Conservation (phyloP, 1,140 invertebrate species). For the Cephus cinctus region DNA sequence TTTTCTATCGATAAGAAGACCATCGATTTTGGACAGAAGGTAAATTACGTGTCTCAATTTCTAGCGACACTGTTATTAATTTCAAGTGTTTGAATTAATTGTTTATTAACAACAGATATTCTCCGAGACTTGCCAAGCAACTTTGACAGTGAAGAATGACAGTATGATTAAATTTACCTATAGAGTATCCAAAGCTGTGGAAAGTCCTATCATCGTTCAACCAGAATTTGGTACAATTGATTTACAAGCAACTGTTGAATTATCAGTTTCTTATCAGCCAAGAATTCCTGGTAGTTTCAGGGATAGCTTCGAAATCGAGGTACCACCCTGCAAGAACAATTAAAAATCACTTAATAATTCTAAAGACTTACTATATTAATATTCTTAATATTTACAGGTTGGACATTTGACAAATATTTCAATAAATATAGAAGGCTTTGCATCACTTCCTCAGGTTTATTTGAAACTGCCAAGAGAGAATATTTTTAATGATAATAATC, state of each 20-base stretch:
- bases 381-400: constrained; percentile 27
- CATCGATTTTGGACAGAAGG: constrained; percentile 49
- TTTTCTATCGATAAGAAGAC: constrained; percentile 37
- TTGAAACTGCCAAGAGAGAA: constrained; percentile 29
- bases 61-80: background rate
- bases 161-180: constrained; percentile 8
- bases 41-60: constrained; percentile 16
- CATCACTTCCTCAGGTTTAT: constrained; percentile 46
- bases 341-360: no score
- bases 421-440: constrained; percentile 41
- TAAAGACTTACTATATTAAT: background rate
- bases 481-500: constrained; percentile 20
- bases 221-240: constrained; percentile 30
- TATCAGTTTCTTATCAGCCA: constrained; percentile 26
- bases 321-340: constrained; percentile 26
- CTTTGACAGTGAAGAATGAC: constrained; percentile 15
- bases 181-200: constrained; percentile 19
- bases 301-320: constrained; percentile 28
- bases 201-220: no score
- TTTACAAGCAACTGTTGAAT: constrained; percentile 23
- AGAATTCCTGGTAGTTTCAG: constrained; percentile 34
- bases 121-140: constrained; percentile 13
- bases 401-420: constrained; percentile 34
- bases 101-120: constrained; percentile 24
- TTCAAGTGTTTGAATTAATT: background rate